These are phyloP conservation scores for Chiloscyllium plagiosum DNA, from an alignment of 2,113 vertebrate genomes.

Conservation along the genomic window DNA sequence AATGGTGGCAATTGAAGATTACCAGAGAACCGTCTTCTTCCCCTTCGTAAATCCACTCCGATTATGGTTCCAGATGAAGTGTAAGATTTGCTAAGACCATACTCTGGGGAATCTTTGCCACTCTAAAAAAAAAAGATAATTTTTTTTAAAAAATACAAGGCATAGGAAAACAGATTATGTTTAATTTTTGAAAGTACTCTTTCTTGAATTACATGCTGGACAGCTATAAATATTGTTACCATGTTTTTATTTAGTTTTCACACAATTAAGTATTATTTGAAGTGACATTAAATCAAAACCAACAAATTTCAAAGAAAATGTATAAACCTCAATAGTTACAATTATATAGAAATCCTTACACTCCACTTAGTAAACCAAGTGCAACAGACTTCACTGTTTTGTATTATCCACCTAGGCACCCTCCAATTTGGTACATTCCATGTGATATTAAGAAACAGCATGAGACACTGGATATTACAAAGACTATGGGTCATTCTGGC, in stretches of 20 bases:
- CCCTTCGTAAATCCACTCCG: conserved; percentile 76
- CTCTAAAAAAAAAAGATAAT: conserved; percentile 55
- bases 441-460: too few species aligned
- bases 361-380: not conserved
- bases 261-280: not conserved
- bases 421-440: too few species aligned
- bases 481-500: too few species aligned
- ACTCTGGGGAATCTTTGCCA: conserved; percentile 63
- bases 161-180: not conserved
- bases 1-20: conserved; percentile 81
- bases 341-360: not conserved
- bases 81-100: conserved; percentile 77
- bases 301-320: not conserved
- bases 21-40: conserved; percentile 79
- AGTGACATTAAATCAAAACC: not conserved
- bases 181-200: not conserved
- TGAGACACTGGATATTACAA: too few species aligned
- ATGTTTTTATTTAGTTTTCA: not conserved
- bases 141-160: not conserved
- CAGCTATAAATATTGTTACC: not conserved
- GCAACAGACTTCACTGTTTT: not conserved
- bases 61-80: conserved; percentile 70
- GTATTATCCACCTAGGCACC: not conserved
- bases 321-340: too few species aligned
- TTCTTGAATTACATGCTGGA: not conserved